A percentile compares a stretch with the other conserved stretches of the same genome.
phyloP scores from a whole-genome alignment of 2,113 vertebrate species.

The Anguilla rostrata region DNA sequence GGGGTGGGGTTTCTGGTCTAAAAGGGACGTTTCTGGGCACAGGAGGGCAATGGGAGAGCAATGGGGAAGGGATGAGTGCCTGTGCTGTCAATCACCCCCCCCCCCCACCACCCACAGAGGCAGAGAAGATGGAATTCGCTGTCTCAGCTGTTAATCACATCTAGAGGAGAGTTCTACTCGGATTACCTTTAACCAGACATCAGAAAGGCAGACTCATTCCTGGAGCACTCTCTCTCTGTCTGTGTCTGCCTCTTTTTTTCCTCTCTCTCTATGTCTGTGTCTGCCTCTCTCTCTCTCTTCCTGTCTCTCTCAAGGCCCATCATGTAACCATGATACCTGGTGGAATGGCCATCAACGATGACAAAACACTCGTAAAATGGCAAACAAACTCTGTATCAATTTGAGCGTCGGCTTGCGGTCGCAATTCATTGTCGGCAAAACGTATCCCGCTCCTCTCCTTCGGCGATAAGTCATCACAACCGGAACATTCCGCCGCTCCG shows the following conservation, averaged over 20 bases:
- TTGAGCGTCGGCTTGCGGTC: neutral
- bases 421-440: neutral
- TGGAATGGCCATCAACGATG: too few relatives aligned
- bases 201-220: neutral
- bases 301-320: neutral
- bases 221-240: neutral
- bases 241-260: neutral
- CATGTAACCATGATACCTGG: too few relatives aligned
- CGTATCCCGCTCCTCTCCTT: neutral
- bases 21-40: neutral
- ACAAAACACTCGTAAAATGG: neutral
- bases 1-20: too few relatives aligned
- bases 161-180: neutral
- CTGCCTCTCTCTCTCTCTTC: neutral
- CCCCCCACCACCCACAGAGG: too few relatives aligned
- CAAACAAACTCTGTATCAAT: neutral
- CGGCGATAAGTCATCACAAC: neutral
- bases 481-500: neutral
- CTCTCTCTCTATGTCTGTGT: neutral
- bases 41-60: neutral
- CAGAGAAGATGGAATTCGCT: neutral
- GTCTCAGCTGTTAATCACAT: neutral
- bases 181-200: neutral
- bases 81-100: too few relatives aligned
- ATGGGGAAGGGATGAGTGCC: too few relatives aligned